Evolutionary conservation across 2,113 vertebrate genomes (phyloP).

Genomic region (Condylura cristata): DNA sequence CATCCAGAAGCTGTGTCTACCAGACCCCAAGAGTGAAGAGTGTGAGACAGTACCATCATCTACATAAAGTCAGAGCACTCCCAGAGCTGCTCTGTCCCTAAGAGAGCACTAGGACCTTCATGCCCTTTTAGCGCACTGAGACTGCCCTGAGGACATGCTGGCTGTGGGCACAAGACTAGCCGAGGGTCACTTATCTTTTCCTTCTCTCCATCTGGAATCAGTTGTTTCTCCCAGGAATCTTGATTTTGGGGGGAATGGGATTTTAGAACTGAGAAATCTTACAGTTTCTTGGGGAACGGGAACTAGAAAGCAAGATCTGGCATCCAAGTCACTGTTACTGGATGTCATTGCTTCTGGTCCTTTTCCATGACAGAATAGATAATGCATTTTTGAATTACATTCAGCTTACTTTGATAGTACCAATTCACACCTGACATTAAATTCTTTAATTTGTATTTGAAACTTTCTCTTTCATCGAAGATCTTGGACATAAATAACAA

Average conservation of each 20-base stretch:
- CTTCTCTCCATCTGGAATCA: not conserved
- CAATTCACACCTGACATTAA: not conserved
- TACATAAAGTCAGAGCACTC: not conserved
- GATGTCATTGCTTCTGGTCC: not conserved
- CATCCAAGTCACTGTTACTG: not conserved
- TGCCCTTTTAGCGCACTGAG: not conserved
- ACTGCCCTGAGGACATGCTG: not conserved
- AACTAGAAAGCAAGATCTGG: not conserved
- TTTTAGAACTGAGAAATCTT: not conserved
- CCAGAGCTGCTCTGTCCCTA: not conserved
- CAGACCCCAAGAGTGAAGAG: not conserved
- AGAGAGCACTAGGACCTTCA: not conserved
- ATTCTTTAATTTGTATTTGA: slow-evolving; percentile 5
- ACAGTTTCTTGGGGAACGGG: not conserved
- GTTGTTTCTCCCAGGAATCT: not conserved
- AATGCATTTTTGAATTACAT: not conserved
- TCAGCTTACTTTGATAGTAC: not conserved
- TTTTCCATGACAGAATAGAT: not conserved
- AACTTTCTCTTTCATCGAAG: not conserved
- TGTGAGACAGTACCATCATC: not conserved
- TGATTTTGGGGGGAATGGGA: not conserved
- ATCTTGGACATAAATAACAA: not conserved
- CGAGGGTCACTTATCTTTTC: not conserved
- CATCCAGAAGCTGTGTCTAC: not conserved
- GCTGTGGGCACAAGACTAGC: not conserved